phyloP scores from a whole-genome alignment of 2,797 vertebrate species.

The Lagodon rhomboides region DNA sequence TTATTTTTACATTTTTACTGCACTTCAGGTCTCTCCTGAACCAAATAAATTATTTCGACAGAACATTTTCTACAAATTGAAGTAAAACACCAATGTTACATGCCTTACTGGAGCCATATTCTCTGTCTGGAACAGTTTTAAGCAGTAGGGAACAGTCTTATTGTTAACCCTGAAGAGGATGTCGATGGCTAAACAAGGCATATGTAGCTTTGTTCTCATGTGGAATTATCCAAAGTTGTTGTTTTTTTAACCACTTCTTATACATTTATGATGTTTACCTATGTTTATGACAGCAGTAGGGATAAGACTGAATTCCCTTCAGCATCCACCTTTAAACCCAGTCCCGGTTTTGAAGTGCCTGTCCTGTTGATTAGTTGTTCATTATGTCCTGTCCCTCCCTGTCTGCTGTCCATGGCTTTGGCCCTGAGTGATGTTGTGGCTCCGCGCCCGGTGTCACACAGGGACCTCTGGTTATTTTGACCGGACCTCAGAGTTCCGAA shows the following conservation, averaged over 20 bases:
- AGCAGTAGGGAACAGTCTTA: no score
- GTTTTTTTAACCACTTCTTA: not conserved
- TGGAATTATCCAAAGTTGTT: not conserved
- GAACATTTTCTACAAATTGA: not conserved
- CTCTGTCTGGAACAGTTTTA: not conserved
- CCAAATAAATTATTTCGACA: no score
- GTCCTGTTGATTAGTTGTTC: slow-evolving; percentile 49
- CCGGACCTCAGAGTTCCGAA: slow-evolving; percentile 59
- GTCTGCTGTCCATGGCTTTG: slow-evolving; percentile 58
- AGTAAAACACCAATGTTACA: not conserved
- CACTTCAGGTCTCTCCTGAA: not conserved
- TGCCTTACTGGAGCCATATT: no score
- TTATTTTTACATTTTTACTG: not conserved
- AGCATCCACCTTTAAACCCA: slow-evolving; percentile 25
- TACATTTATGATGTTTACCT: slow-evolving; percentile 7
- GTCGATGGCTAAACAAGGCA: not conserved
- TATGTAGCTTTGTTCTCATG: not conserved
- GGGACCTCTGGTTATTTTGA: slow-evolving; percentile 57
- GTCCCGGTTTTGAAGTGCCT: slow-evolving; percentile 24
- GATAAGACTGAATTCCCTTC: not conserved
- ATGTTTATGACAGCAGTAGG: not conserved
- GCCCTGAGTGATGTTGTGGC: slow-evolving; percentile 46
- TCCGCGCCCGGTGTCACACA: slow-evolving; percentile 55
- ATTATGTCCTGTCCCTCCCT: slow-evolving; percentile 31
- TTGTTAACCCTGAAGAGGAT: not conserved